Percentiles rank a stretch among this genome's conserved stretches.
Conservation (phyloP, 2,113 vertebrate genomes). For the Hirundichthys speculiger region DNA sequence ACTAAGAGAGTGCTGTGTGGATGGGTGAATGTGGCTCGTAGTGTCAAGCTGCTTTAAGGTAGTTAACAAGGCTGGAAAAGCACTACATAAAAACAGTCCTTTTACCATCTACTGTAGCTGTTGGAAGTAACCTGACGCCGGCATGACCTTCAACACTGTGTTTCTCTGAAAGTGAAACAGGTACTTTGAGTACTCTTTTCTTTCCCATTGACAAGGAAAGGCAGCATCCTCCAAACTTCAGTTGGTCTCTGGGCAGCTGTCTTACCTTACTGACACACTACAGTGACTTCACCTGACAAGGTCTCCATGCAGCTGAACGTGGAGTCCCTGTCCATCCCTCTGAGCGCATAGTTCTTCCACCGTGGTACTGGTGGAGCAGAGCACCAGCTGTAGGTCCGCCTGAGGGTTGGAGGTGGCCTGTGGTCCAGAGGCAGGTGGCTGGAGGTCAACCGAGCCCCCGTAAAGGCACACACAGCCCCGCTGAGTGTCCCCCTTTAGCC, state of each 20-base stretch:
- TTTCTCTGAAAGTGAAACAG: no score
- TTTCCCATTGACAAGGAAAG: neutral
- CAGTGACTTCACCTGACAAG: conserved; percentile 87
- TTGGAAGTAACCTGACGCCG: no score
- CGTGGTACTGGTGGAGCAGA: conserved; percentile 90
- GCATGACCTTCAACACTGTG: no score
- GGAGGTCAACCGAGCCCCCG: conserved; percentile 78
- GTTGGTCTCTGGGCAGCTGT: neutral
- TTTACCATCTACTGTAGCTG: no score
- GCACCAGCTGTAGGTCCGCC: conserved; percentile 88
- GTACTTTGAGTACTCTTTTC: neutral
- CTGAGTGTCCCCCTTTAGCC: conserved; percentile 88
- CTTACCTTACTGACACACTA: neutral
- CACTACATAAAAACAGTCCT: no score
- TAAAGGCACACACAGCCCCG: conserved; percentile 92
- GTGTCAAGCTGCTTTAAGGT: no score
- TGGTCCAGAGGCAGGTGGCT: conserved; percentile 66
- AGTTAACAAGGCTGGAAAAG: no score
- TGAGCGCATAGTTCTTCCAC: conserved; percentile 89
- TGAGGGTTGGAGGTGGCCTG: conserved; percentile 77
- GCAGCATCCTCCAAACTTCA: neutral
- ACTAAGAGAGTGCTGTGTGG: no score
- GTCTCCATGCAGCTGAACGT: conserved; percentile 93
- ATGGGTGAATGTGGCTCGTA: no score
- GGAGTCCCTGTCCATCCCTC: conserved; percentile 84